Evolutionary conservation across 2,797 vertebrate genomes (phyloP).

Genomic region (Parauchenoglanis ngamensis): DNA sequence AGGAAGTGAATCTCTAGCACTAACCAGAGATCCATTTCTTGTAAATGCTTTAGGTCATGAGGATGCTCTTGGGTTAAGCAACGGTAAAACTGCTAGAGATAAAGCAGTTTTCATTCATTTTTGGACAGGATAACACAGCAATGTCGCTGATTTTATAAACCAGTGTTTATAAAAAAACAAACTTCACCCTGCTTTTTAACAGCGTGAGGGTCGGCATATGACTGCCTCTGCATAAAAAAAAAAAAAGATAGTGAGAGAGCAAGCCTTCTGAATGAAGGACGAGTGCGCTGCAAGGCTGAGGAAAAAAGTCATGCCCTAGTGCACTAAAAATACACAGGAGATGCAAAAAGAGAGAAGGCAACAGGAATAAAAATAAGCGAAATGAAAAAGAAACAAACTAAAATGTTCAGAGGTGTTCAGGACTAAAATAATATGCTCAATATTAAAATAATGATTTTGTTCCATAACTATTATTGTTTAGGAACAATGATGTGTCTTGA

Average conservation of each 20-base stretch:
- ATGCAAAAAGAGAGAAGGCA: neutral
- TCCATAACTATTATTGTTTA: neutral
- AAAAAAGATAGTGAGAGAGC: neutral
- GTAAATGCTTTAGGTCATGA: neutral
- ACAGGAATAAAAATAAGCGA: neutral
- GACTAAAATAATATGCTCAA: neutral
- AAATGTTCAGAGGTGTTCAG: neutral
- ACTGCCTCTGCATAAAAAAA: neutral
- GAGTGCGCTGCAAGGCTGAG: neutral
- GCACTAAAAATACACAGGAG: neutral
- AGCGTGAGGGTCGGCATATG: neutral
- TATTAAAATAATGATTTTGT: neutral
- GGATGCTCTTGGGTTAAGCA: neutral
- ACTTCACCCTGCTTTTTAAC: neutral
- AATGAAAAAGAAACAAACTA: neutral
- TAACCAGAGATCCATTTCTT: neutral
- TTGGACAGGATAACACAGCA: neutral
- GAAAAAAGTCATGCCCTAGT: neutral
- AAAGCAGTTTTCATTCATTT: neutral
- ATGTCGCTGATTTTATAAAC: neutral
- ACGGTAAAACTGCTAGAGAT: neutral
- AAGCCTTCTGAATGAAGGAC: neutral
- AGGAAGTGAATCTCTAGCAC: slow-evolving; percentile 17
- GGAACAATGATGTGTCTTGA: neutral
- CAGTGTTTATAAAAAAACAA: neutral